A percentile compares a stretch with the other conserved stretches of the same genome.
phyloP scores from a whole-genome alignment of 2,888 invertebrate genomes.

The Blera fallax region DNA sequence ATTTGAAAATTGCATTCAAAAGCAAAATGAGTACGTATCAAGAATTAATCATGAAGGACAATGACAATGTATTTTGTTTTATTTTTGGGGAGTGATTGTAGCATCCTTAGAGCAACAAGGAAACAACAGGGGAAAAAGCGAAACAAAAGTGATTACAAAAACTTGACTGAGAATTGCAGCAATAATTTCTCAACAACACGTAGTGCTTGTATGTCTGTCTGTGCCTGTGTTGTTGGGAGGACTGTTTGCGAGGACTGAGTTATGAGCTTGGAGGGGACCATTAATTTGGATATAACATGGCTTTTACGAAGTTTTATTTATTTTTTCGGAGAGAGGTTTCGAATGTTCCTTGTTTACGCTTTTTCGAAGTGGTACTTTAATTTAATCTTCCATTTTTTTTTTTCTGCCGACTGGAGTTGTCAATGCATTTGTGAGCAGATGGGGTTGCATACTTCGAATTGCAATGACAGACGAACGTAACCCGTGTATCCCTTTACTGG shows the following conservation, averaged over 20 bases:
- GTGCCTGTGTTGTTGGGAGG: neutral
- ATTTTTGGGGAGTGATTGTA: neutral
- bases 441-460: neutral
- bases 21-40: no score
- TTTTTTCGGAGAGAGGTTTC: slow-evolving; percentile 6
- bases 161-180: slow-evolving; percentile 46
- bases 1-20: neutral
- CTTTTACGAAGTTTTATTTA: slow-evolving; percentile 41
- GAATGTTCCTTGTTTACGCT: neutral
- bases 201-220: slow-evolving; percentile 22
- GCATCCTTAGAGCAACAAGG: slow-evolving; percentile 12
- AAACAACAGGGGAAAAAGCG: neutral
- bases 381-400: slow-evolving; percentile 24
- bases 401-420: neutral
- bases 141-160: slow-evolving; percentile 47
- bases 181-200: slow-evolving; percentile 52
- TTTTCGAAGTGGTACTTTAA: slow-evolving; percentile 23
- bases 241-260: slow-evolving; percentile 48
- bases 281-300: slow-evolving; percentile 64
- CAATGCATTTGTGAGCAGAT: slow-evolving; percentile 7
- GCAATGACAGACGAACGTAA: no score
- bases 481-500: no score
- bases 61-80: slow-evolving; percentile 43
- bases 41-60: slow-evolving; percentile 3
- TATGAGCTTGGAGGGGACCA: slow-evolving; percentile 46